These are phyloP conservation scores for Dendroctonus valens DNA, from an alignment of 1,140 invertebrate genomes.

Conservation along the genomic window DNA sequence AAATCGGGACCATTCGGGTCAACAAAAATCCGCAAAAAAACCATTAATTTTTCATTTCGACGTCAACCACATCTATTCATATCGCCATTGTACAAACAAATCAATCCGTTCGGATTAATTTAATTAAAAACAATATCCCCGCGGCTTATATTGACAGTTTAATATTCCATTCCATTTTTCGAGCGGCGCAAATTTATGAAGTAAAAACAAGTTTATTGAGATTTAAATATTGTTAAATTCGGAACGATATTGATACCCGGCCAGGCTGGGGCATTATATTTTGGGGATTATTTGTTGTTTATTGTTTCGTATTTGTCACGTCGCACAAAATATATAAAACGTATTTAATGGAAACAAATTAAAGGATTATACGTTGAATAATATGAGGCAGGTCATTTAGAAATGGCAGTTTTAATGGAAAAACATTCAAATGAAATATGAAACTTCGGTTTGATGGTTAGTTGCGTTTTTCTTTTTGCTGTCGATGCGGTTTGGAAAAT, in stretches of 20 bases:
- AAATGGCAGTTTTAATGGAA: too few relatives aligned
- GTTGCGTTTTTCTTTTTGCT: too few relatives aligned
- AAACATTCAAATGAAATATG: too few relatives aligned
- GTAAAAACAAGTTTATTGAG: slow-evolving; percentile 26
- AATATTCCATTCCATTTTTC: slow-evolving; percentile 22
- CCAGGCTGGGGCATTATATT: slow-evolving; percentile 6
- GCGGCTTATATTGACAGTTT: slow-evolving; percentile 26
- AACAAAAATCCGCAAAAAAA: slow-evolving; percentile 21
- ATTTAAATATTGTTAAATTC: slow-evolving; percentile 31
- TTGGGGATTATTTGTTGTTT: slow-evolving; percentile 11
- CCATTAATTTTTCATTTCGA: slow-evolving; percentile 26
- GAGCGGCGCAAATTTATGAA: slow-evolving; percentile 19
- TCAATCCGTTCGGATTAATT: slow-evolving; percentile 35
- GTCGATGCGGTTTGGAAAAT: too few relatives aligned
- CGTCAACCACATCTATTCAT: slow-evolving; percentile 13
- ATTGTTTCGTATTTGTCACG: not conserved
- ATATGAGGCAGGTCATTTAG: too few relatives aligned
- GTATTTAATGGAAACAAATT: too few relatives aligned
- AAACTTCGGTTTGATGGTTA: too few relatives aligned
- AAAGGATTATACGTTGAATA: too few relatives aligned
- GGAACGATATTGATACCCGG: slow-evolving; percentile 3
- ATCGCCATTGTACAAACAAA: slow-evolving; percentile 30
- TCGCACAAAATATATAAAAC: not conserved
- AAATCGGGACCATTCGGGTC: too few relatives aligned
- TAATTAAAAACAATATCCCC: slow-evolving; percentile 33